Evolutionary conservation across 2,888 invertebrate genomes (phyloP).

Genomic region (Chrysolina haemoptera): DNA sequence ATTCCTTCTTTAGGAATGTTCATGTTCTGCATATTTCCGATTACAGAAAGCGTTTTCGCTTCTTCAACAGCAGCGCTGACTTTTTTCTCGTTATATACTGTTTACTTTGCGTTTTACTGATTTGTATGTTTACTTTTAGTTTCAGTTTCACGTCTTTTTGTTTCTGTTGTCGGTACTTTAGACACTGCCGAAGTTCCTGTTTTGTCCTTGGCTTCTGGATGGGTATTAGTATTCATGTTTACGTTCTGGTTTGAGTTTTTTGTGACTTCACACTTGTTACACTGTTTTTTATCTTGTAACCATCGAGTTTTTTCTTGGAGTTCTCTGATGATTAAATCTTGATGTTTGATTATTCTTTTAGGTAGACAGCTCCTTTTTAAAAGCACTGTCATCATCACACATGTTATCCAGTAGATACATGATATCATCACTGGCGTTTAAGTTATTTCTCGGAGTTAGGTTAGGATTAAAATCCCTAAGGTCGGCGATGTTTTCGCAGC

Average conservation of each 20-base stretch:
- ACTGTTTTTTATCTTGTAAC: slow-evolving; percentile 26
- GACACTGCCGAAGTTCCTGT: neutral
- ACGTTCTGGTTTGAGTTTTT: slow-evolving; percentile 21
- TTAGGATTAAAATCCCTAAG: too few species aligned
- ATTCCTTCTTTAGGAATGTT: neutral
- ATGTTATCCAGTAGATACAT: slow-evolving; percentile 15
- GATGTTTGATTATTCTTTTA: slow-evolving; percentile 24
- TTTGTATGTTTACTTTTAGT: slow-evolving; percentile 16
- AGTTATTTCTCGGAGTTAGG: slow-evolving; percentile 17
- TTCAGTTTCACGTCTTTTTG: slow-evolving; percentile 20
- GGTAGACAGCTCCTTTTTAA: slow-evolving; percentile 14
- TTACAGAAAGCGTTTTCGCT: slow-evolving; percentile 16
- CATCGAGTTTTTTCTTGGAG: slow-evolving; percentile 17
- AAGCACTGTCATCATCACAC: slow-evolving; percentile 24
- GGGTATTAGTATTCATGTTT: slow-evolving; percentile 11
- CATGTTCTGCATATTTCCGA: slow-evolving; percentile 17
- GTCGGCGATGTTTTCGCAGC: too few species aligned
- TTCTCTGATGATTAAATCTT: slow-evolving; percentile 25
- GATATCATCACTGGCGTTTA: slow-evolving; percentile 9
- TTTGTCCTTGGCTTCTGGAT: slow-evolving; percentile 6
- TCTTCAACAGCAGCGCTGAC: slow-evolving; percentile 22
- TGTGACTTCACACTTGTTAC: slow-evolving; percentile 26
- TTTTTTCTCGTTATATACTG: slow-evolving; percentile 22
- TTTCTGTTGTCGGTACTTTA: slow-evolving; percentile 11
- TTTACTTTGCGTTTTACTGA: slow-evolving; percentile 12